Evolutionary conservation across 2,797 vertebrate species (phyloP).

Genomic region (Okamejei kenojei): DNA sequence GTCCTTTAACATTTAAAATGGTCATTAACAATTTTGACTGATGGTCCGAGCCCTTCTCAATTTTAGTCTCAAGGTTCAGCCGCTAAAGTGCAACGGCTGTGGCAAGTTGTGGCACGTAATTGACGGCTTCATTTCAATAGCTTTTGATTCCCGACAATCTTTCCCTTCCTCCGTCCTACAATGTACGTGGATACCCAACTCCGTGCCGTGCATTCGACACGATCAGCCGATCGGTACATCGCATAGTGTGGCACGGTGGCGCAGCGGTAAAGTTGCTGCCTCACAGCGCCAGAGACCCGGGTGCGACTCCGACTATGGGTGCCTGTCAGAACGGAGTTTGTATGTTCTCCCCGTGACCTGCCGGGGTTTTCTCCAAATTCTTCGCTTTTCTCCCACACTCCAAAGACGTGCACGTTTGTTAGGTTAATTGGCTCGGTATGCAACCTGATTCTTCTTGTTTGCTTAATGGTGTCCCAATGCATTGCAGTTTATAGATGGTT

Average conservation of each 20-base stretch:
- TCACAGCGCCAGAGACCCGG: no score
- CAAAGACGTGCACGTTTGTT: no score
- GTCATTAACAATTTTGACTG: slow-evolving; percentile 21
- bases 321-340: no score
- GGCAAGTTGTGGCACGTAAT: neutral
- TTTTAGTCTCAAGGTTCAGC: neutral
- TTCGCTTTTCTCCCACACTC: no score
- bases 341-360: no score
- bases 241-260: no score
- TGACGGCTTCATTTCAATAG: neutral
- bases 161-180: neutral
- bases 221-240: neutral
- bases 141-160: neutral
- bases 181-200: neutral
- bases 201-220: neutral
- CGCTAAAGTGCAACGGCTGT: neutral
- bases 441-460: neutral
- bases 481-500: neutral
- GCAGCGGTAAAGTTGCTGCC: no score
- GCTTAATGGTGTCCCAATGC: neutral
- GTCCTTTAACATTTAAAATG: slow-evolving; percentile 35
- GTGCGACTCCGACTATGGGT: no score
- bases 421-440: no score
- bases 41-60: neutral
- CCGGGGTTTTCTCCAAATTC: no score